A percentile compares a stretch with the other conserved stretches of the same genome.
Evolutionary conservation across 2,888 invertebrate species (phyloP).

Genomic region (Amphiduros pacificus): DNA sequence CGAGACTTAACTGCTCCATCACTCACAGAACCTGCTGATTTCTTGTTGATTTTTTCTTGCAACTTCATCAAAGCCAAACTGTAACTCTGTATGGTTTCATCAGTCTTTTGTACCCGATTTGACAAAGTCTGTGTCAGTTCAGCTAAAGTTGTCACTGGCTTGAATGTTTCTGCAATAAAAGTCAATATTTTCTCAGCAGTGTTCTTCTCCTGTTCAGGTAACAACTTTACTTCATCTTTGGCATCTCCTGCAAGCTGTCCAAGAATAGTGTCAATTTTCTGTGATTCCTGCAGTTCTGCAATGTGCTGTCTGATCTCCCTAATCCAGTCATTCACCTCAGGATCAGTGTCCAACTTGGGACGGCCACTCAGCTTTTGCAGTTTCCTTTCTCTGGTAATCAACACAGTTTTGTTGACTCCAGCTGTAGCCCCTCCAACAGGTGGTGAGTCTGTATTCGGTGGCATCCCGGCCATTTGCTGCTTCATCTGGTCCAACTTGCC

Average conservation of each 20-base stretch:
- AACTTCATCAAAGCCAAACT: neutral
- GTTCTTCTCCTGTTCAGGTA: neutral
- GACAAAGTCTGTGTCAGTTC: neutral
- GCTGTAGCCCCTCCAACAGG: no score
- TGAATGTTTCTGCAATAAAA: neutral
- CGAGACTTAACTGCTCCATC: neutral
- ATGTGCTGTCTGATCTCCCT: neutral
- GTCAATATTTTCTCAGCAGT: neutral
- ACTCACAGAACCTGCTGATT: neutral
- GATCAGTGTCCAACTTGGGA: neutral
- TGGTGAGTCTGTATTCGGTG: no score
- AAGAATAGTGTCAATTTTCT: neutral
- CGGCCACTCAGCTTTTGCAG: neutral
- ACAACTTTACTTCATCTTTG: neutral
- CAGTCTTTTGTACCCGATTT: neutral
- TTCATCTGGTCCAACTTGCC: no score
- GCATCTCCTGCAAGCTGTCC: neutral
- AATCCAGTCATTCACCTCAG: neutral
- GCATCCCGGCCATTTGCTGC: no score
- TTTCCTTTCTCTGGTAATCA: neutral
- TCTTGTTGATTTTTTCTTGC: neutral
- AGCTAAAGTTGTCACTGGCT: neutral
- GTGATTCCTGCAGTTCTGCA: neutral
- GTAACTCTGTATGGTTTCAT: neutral
- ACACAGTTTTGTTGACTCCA: slow-evolving; percentile 1